These are phyloP conservation scores for Phaethornis superciliosus DNA, from an alignment of 2,113 vertebrate genomes.

Conservation along the genomic window DNA sequence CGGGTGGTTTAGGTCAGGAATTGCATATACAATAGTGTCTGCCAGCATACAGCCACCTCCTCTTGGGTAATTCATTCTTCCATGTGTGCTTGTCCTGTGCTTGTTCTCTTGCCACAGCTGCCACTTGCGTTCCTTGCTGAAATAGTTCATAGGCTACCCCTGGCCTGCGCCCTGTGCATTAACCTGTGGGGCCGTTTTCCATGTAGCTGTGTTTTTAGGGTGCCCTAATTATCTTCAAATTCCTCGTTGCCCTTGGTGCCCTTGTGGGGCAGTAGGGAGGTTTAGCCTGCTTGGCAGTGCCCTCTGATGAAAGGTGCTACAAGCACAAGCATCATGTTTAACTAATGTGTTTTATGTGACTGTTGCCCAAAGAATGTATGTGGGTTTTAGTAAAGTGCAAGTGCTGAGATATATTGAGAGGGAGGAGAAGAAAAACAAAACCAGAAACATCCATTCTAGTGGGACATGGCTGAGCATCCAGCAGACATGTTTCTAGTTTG, in stretches of 20 bases:
- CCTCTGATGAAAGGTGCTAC: neutral
- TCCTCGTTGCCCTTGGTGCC: neutral
- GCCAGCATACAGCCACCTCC: neutral
- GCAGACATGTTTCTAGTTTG: neutral
- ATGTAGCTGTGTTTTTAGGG: neutral
- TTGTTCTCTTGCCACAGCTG: neutral
- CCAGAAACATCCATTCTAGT: conserved; percentile 34
- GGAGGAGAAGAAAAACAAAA: conserved; percentile 13
- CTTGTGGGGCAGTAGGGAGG: fast-evolving
- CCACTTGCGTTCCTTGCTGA: neutral
- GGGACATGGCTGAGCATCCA: conserved; percentile 22
- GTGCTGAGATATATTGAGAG: conserved; percentile 32
- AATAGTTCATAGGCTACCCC: neutral
- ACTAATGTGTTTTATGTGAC: neutral
- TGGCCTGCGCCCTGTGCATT: neutral
- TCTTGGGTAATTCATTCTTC: neutral
- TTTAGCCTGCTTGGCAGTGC: neutral
- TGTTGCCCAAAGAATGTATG: neutral
- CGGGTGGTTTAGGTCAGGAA: neutral
- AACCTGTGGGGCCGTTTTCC: neutral
- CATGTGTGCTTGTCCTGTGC: neutral
- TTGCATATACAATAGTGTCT: neutral
- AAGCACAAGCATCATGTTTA: neutral
- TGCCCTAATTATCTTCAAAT: neutral
- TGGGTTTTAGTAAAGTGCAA: neutral